A percentile compares a stretch with the other conserved stretches of the same genome.
phyloP scores from a whole-genome alignment of 2,113 vertebrate genomes.

The Platichthys flesus region DNA sequence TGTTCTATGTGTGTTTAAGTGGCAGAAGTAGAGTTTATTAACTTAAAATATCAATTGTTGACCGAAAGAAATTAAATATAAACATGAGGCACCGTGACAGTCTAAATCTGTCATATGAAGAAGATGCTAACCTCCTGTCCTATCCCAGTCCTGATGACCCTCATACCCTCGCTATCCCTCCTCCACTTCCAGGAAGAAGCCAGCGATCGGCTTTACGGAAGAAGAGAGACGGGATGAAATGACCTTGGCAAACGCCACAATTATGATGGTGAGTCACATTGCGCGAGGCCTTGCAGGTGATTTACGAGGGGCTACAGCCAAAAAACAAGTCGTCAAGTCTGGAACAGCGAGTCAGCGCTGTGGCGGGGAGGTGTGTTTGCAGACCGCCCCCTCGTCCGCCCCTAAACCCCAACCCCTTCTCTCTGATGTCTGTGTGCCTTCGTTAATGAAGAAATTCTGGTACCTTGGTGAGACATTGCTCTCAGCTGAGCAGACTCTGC shows the following conservation, averaged over 20 bases:
- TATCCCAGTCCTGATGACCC: constrained; percentile 13
- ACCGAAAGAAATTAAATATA: not conserved
- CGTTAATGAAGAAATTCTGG: constrained; percentile 87
- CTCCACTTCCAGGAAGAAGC: constrained; percentile 65
- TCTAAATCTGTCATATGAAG: constrained; percentile 2
- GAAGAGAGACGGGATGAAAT: constrained; percentile 28
- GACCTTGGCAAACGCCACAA: constrained; percentile 50
- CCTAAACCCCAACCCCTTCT: constrained; percentile 58
- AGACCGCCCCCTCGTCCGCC: constrained; percentile 65
- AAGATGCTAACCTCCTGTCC: not conserved
- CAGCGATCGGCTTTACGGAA: not conserved
- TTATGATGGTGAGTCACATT: constrained; percentile 67
- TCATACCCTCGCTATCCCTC: constrained; percentile 50
- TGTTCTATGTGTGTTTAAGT: not conserved
- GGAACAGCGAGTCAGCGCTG: constrained; percentile 67
- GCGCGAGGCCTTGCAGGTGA: constrained; percentile 60
- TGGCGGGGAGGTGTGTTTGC: constrained; percentile 75
- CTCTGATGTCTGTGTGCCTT: constrained; percentile 85
- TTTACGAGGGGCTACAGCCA: constrained; percentile 70
- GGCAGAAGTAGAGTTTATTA: not conserved
- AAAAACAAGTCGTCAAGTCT: constrained; percentile 79
- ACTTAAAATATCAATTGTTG: not conserved
- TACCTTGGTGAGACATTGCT: constrained; percentile 86
- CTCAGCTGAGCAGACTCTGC: constrained; percentile 80
- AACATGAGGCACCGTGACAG: not conserved